Evolutionary conservation across 2,888 invertebrate genomes (phyloP).

Genomic region (Eupelmus urozonus): DNA sequence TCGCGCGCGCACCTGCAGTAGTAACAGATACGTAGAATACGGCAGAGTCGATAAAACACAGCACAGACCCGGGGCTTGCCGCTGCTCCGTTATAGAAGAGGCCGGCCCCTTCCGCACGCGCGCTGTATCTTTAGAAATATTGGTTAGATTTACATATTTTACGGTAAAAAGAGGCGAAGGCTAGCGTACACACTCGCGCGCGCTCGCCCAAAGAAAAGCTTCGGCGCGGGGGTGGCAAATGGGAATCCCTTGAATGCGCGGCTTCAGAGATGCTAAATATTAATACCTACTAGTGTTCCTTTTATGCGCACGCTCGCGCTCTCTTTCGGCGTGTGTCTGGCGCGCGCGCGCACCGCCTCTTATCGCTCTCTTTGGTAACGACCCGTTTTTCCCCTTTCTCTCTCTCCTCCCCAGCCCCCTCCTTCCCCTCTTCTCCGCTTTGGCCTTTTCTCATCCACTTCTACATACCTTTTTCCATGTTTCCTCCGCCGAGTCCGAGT

Average conservation of each 20-base stretch:
- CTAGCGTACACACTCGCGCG: constrained; percentile 57
- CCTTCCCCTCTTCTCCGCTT: no score
- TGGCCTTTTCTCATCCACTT: constrained; percentile 40
- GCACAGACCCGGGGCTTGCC: constrained; percentile 63
- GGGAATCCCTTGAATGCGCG: constrained; percentile 74
- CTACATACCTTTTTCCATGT: constrained; percentile 38
- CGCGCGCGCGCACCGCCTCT: neutral
- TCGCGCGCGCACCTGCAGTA: constrained; percentile 56
- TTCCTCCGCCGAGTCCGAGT: constrained; percentile 1
- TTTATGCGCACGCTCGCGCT: constrained; percentile 70
- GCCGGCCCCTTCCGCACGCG: constrained; percentile 2
- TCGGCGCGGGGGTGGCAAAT: constrained; percentile 65
- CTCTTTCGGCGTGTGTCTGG: constrained; percentile 37
- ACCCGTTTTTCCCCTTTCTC: constrained; percentile 52
- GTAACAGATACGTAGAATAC: constrained; percentile 57
- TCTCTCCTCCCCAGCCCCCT: no score
- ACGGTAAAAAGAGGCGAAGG: constrained; percentile 70
- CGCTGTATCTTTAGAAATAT: constrained; percentile 75
- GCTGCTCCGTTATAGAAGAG: constrained; percentile 68
- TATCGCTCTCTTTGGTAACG: constrained; percentile 52
- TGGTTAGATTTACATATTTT: constrained; percentile 77
- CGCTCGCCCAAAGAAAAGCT: constrained; percentile 70
- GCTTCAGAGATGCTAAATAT: constrained; percentile 77
- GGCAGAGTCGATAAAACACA: constrained; percentile 63
- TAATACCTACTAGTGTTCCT: constrained; percentile 76